phyloP scores from a whole-genome alignment of 2,888 invertebrate species.

The Pseudococcus jackbeardsleyi region DNA sequence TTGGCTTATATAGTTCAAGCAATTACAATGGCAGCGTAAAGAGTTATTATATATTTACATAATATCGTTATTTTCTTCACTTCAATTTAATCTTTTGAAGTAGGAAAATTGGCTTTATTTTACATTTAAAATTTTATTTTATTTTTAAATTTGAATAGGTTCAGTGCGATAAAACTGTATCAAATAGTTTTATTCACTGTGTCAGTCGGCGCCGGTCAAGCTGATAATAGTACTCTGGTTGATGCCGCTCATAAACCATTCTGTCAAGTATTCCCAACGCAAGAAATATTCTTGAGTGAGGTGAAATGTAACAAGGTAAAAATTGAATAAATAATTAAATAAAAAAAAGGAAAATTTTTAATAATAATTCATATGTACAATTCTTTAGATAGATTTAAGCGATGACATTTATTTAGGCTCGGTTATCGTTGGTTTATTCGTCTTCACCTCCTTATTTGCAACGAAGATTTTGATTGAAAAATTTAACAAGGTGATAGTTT shows the following conservation, averaged over 20 bases:
- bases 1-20: conserved; percentile 29
- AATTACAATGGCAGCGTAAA: conserved; percentile 62
- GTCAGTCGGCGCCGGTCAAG: neutral
- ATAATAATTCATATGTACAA: neutral
- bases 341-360: neutral
- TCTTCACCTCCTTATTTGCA: conserved; percentile 32
- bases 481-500: conserved; percentile 22
- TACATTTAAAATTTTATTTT: neutral
- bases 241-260: neutral
- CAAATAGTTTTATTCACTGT: neutral
- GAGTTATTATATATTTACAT: conserved; percentile 26
- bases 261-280: neutral
- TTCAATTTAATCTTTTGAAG: no score
- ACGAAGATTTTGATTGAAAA: neutral
- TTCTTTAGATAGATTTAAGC: conserved; percentile 24
- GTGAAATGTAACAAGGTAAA: neutral
- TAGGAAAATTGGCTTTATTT: no score
- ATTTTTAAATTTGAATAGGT: neutral
- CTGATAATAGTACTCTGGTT: neutral
- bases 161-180: conserved; percentile 28
- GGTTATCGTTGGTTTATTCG: conserved; percentile 42
- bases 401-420: conserved; percentile 37
- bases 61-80: neutral
- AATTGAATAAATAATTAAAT: neutral
- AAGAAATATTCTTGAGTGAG: neutral